Evolutionary conservation across 2,113 vertebrate genomes (phyloP).

Genomic region (Pogonocichla stellata): DNA sequence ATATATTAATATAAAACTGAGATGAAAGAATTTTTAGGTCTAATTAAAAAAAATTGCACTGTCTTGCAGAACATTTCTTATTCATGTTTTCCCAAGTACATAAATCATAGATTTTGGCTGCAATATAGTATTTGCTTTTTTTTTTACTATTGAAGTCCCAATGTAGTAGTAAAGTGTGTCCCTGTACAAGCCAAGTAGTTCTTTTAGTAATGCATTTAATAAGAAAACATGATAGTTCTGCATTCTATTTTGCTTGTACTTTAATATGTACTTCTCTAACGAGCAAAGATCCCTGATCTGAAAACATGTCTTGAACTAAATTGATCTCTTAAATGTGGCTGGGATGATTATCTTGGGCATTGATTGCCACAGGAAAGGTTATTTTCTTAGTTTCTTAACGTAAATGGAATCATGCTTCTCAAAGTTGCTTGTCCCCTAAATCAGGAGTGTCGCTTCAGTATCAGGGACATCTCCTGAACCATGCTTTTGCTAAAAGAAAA

Average conservation of each 20-base stretch:
- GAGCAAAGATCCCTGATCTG: background rate
- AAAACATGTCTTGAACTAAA: background rate
- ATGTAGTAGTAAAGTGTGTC: background rate
- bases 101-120: background rate
- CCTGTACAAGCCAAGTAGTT: background rate
- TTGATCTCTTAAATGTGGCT: background rate
- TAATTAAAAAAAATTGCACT: background rate
- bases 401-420: background rate
- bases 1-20: background rate
- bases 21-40: background rate
- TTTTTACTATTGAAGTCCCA: background rate
- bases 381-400: background rate
- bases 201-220: background rate
- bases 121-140: background rate
- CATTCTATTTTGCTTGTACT: background rate
- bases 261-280: background rate
- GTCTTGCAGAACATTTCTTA: background rate
- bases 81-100: background rate
- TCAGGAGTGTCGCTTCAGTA: too few relatives aligned
- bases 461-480: background rate
- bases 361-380: background rate
- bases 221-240: background rate
- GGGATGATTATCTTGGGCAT: background rate
- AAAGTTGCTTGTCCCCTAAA: background rate
- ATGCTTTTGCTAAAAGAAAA: background rate